These are phyloP conservation scores for Crematogaster levior DNA, from an alignment of 2,888 invertebrate genomes.

Conservation along the genomic window DNA sequence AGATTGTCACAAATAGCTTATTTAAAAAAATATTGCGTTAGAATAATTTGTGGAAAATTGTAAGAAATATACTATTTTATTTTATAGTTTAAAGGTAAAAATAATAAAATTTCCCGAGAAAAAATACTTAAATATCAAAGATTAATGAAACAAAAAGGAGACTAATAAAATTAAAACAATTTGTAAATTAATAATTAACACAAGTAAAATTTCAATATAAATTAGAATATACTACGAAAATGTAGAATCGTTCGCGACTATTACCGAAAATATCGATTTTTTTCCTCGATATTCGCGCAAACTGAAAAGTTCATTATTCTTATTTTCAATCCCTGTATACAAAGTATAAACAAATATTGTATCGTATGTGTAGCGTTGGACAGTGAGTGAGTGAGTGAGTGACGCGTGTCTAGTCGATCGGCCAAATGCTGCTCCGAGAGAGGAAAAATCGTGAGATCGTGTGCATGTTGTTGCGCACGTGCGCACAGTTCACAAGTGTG, in stretches of 20 bases:
- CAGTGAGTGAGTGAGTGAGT: constrained; percentile 55
- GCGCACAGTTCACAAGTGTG: background rate
- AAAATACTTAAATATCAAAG: background rate
- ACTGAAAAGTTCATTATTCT: constrained; percentile 22
- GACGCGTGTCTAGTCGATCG: constrained; percentile 50
- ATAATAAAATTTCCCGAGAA: background rate
- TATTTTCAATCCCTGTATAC: constrained; percentile 14
- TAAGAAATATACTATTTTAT: background rate
- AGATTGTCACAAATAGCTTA: background rate
- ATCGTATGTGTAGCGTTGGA: constrained; percentile 42
- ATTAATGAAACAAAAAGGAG: background rate
- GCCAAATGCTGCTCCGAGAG: constrained; percentile 54
- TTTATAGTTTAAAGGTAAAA: background rate
- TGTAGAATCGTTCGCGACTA: background rate
- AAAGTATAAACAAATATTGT: constrained; percentile 51
- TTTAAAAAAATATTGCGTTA: background rate
- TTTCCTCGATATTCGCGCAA: background rate
- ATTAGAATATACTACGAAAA: background rate
- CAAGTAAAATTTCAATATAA: background rate
- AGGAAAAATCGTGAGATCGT: constrained; percentile 43
- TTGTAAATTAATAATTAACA: background rate
- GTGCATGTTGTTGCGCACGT: constrained; percentile 16
- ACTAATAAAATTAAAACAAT: background rate
- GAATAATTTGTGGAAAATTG: background rate
- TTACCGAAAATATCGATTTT: constrained; percentile 20